These are phyloP conservation scores for Aeoliscus strigatus DNA, from an alignment of 2,797 vertebrate species.

Conservation along the genomic window DNA sequence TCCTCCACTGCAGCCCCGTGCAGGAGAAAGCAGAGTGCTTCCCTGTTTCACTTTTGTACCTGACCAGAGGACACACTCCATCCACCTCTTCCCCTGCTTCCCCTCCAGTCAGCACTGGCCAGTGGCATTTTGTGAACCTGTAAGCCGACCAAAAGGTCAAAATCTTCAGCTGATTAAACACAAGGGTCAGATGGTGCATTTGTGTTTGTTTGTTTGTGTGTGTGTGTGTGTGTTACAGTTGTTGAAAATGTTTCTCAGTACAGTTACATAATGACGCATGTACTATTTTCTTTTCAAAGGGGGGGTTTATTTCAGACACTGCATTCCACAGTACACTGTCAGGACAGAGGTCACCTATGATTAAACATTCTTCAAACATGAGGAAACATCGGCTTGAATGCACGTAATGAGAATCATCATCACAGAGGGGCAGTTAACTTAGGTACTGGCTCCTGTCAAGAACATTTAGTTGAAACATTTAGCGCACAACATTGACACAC, in stretches of 20 bases:
- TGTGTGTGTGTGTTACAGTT: no score
- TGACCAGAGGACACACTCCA: not conserved
- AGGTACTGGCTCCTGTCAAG: conserved; percentile 42
- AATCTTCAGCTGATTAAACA: not conserved
- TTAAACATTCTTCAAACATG: conserved; percentile 57
- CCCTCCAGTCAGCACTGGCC: conserved; percentile 12
- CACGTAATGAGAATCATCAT: conserved; percentile 56
- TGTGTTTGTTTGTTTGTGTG: not conserved
- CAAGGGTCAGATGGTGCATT: not conserved
- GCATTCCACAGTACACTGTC: conserved; percentile 59
- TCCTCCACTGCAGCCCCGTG: no score
- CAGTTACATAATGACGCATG: conserved; percentile 32
- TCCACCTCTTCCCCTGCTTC: conserved; percentile 13
- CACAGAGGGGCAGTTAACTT: conserved; percentile 53
- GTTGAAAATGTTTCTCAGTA: not conserved
- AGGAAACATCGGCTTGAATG: conserved; percentile 48
- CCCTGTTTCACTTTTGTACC: conserved; percentile 20
- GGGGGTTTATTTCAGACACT: conserved; percentile 68
- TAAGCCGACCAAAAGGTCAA: conserved; percentile 17
- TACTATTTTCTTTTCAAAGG: conserved; percentile 44
- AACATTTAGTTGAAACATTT: conserved; percentile 65
- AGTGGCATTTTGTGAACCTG: conserved; percentile 4
- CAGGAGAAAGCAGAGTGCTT: no score
- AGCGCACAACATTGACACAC: conserved; percentile 63
- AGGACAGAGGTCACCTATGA: conserved; percentile 65